Conservation (phyloP, 2,113 vertebrate genomes). For the Willisornis vidua region DNA sequence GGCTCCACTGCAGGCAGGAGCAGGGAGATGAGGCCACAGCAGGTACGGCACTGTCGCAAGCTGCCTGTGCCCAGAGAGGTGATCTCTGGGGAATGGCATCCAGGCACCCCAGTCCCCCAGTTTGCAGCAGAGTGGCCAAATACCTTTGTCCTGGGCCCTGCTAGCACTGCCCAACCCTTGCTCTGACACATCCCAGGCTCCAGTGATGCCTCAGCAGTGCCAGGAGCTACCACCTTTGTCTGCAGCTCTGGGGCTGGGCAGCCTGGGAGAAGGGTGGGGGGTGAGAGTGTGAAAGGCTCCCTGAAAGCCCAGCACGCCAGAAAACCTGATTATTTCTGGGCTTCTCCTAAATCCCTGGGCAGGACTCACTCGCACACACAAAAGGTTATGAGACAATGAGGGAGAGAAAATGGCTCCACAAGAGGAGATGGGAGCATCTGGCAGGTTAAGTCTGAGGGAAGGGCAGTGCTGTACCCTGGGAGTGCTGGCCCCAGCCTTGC, state of each 20-base stretch:
- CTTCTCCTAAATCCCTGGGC: background rate
- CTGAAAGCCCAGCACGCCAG: background rate
- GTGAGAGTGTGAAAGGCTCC: background rate
- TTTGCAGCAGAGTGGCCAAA: background rate
- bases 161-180: accelerated
- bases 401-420: conserved; percentile 41
- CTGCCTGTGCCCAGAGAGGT: accelerated
- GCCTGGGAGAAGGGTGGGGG: background rate
- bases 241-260: background rate
- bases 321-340: background rate
- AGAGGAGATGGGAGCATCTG: background rate
- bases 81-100: background rate
- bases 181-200: background rate
- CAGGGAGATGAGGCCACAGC: background rate
- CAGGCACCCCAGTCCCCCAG: background rate
- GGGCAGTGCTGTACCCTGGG: background rate
- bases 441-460: background rate
- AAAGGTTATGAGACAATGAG: background rate
- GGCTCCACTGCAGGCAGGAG: background rate
- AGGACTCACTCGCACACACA: background rate
- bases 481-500: background rate
- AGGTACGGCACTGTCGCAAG: accelerated
- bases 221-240: background rate
- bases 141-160: background rate
- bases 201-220: background rate